These are phyloP conservation scores for Chalcosyrphus nemorum DNA, from an alignment of 2,888 invertebrate species.

Conservation along the genomic window DNA sequence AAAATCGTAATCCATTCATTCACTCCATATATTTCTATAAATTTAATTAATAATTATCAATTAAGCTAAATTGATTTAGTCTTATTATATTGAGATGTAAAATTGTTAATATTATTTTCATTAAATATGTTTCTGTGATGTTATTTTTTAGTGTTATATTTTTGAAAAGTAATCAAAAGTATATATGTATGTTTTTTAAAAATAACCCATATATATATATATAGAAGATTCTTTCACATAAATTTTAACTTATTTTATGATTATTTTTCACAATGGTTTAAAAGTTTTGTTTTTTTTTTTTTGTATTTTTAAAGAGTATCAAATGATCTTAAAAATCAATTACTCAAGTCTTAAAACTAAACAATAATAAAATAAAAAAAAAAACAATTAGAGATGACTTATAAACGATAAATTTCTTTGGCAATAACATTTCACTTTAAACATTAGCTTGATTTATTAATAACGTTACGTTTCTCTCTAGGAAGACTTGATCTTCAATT, in stretches of 20 bases:
- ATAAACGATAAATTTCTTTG: constrained; percentile 69
- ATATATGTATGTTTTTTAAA: constrained; percentile 48
- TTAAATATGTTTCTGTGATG: constrained; percentile 68
- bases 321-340: constrained; percentile 36
- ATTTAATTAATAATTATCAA: constrained; percentile 73
- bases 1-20: constrained; percentile 78
- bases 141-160: constrained; percentile 34
- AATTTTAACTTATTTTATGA: constrained; percentile 51
- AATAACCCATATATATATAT: constrained; percentile 31
- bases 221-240: constrained; percentile 54
- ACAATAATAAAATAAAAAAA: too few species aligned
- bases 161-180: constrained; percentile 45
- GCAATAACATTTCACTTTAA: constrained; percentile 71
- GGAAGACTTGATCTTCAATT: constrained; percentile 73
- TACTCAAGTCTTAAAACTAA: constrained; percentile 54
- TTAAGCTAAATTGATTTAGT: constrained; percentile 73
- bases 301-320: constrained; percentile 41
- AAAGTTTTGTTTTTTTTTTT: too few species aligned
- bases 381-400: constrained; percentile 62
- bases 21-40: constrained; percentile 72
- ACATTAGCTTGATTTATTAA: constrained; percentile 66
- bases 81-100: constrained; percentile 73
- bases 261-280: constrained; percentile 63
- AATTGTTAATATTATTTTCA: constrained; percentile 71
- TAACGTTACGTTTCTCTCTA: constrained; percentile 67